Evolutionary conservation across 1,140 invertebrate genomes (phyloP).

Genomic region (Ericerus pela): DNA sequence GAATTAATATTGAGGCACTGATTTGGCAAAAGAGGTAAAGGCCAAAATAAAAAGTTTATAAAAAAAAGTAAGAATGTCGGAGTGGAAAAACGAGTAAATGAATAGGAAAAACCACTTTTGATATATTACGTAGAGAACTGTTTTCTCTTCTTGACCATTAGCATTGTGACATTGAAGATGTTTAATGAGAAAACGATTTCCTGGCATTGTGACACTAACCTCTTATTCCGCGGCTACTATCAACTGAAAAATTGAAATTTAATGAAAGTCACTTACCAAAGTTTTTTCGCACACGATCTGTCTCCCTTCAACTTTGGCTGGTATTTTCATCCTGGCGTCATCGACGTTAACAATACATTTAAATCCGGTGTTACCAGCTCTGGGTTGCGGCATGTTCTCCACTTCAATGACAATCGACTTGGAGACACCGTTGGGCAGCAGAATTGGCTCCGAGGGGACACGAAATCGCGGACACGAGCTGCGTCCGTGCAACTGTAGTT

Average conservation of each 20-base stretch:
- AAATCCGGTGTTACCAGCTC: conserved; percentile 70
- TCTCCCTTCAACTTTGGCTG: conserved; percentile 67
- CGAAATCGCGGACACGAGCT: conserved; percentile 68
- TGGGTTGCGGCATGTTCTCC: conserved; percentile 74
- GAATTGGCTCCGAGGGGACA: conserved; percentile 44
- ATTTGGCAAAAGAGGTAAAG: too few species aligned
- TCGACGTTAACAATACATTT: conserved; percentile 84
- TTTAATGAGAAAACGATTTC: too few species aligned
- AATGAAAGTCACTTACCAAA: conserved; percentile 35
- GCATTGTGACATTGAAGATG: too few species aligned
- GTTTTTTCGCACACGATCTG: conserved; percentile 81
- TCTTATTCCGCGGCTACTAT: neutral
- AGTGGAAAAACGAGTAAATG: too few species aligned
- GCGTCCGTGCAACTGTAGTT: conserved; percentile 52
- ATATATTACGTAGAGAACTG: too few species aligned
- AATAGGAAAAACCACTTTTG: too few species aligned
- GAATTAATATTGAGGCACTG: too few species aligned
- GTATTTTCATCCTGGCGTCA: conserved; percentile 71
- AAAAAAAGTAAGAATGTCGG: too few species aligned
- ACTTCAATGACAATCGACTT: conserved; percentile 78
- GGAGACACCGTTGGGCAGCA: conserved; percentile 73
- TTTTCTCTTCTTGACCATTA: too few species aligned
- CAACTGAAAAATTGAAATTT: conserved; percentile 36
- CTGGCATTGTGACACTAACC: too few species aligned
- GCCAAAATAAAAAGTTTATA: too few species aligned